phyloP scores from a whole-genome alignment of 2,797 vertebrate species.

The Halcyon badia region DNA sequence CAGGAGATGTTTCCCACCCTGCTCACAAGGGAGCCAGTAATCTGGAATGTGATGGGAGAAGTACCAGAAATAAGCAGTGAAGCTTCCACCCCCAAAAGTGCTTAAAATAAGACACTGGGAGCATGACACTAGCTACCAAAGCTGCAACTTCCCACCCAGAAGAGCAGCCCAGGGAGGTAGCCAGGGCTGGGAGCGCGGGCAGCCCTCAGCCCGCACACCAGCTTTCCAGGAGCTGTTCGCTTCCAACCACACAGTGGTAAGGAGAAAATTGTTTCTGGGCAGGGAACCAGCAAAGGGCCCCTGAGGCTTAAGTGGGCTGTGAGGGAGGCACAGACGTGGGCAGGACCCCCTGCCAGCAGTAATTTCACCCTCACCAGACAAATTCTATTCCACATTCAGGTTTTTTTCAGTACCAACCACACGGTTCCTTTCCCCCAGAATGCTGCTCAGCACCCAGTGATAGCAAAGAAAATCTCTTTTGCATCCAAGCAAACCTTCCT shows the following conservation, averaged over 20 bases:
- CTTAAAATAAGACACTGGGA: background rate
- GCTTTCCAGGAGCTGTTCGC: background rate
- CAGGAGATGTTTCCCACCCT: background rate
- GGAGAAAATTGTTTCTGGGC: conserved; percentile 18
- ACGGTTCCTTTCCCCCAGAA: background rate
- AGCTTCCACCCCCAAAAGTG: background rate
- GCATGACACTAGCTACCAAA: background rate
- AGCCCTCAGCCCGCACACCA: background rate
- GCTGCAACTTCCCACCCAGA: background rate
- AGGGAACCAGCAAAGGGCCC: background rate
- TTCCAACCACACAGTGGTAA: background rate
- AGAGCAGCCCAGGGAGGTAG: background rate
- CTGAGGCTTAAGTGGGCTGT: background rate
- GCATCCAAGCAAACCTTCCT: background rate
- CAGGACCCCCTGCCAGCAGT: conserved; percentile 5
- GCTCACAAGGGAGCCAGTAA: background rate
- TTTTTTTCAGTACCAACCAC: background rate
- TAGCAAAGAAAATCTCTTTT: background rate
- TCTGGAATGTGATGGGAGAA: background rate
- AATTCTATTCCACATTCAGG: background rate
- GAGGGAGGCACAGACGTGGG: background rate
- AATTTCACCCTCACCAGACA: background rate
- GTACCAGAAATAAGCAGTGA: background rate
- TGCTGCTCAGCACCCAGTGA: background rate
- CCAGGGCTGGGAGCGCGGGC: background rate